Conservation (phyloP, 2,797 vertebrate species). For the Microcaecilia unicolor region DNA sequence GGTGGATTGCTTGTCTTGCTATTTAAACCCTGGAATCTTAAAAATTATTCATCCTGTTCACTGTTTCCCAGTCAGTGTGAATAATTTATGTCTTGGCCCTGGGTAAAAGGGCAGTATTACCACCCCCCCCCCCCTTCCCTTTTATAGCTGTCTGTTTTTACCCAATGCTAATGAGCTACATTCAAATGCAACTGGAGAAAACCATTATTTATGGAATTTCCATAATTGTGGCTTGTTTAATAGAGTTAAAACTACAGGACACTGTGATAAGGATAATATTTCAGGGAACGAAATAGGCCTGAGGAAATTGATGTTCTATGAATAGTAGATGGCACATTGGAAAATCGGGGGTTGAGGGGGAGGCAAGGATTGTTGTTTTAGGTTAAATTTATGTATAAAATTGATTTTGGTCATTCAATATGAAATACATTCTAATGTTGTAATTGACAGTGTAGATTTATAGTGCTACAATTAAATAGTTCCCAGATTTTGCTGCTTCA, state of each 20-base stretch:
- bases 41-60: slow-evolving; percentile 72
- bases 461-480: too few relatives aligned
- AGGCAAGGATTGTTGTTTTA: too few relatives aligned
- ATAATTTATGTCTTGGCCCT: slow-evolving; percentile 65
- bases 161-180: slow-evolving; percentile 16
- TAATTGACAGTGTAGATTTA: background rate
- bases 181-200: slow-evolving; percentile 34
- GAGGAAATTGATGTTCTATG: background rate
- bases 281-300: background rate
- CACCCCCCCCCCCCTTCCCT: slow-evolving; percentile 40
- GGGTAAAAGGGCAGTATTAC: slow-evolving; percentile 46
- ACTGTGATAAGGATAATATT: background rate
- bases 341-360: background rate
- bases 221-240: slow-evolving; percentile 17
- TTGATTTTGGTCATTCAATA: background rate
- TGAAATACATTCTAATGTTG: background rate
- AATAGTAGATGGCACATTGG: background rate
- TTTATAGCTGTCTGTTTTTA: slow-evolving; percentile 37
- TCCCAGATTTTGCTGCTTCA: too few relatives aligned
- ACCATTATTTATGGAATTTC: too few relatives aligned
- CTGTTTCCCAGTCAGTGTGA: slow-evolving; percentile 63
- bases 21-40: slow-evolving; percentile 50
- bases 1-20: slow-evolving; percentile 46
- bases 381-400: background rate
- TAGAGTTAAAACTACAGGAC: slow-evolving; percentile 12